Base-by-base conservation (phyloP, 2,888 invertebrate genomes). In the Caenorhabditis drosophilae region DNA sequence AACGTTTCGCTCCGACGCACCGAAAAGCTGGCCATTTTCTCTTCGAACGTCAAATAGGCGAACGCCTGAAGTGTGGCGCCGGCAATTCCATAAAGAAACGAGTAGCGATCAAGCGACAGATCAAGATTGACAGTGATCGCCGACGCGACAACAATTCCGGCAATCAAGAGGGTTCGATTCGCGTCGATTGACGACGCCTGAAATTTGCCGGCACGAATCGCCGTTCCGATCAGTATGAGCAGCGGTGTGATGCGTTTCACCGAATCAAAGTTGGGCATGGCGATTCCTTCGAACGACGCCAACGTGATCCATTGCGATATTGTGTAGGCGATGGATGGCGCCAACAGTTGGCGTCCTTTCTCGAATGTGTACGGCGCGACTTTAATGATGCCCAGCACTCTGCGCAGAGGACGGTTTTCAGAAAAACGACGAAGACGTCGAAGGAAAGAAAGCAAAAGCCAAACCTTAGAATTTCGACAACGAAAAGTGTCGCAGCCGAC, bases 221-320 rank as follows among this genome's bases (percentile, higher is more conserved):
- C 55, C 12, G 66, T 23, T 1, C 56, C 67, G 15, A 52, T 41
- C 6, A 70, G 40, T 26, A 75, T 63, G 40, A 70, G 49, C 15
- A 69, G 52, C 2, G 72, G 72, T 25, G 72, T 67, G 35, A 73
- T 45, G 52, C 87, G 81, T 75, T 87, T 87, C 25, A 87, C 71
- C 3, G 86, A 85, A 2, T 86, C 86, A 75, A 87, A 87, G 84
- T 87, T 85, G 1, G 87, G 87, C 69, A 87, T 85, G 60, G 86
- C 87, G 84, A 87, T 86, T 48, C 87, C 86, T 63, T 85, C 84
- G 25, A 87, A 81, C 1, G 87, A 86, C 60, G 84, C 84, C 34
- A 87, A 83, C 9, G 86, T 84, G 34, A 87, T 78, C 45, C 86
- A 84, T 35, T 86, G 84, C 62, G 87, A 85, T 1, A 86, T 50